These are phyloP conservation scores for Thamnaconus septentrionalis DNA, from an alignment of 2,113 vertebrate genomes.

Conservation along the genomic window DNA sequence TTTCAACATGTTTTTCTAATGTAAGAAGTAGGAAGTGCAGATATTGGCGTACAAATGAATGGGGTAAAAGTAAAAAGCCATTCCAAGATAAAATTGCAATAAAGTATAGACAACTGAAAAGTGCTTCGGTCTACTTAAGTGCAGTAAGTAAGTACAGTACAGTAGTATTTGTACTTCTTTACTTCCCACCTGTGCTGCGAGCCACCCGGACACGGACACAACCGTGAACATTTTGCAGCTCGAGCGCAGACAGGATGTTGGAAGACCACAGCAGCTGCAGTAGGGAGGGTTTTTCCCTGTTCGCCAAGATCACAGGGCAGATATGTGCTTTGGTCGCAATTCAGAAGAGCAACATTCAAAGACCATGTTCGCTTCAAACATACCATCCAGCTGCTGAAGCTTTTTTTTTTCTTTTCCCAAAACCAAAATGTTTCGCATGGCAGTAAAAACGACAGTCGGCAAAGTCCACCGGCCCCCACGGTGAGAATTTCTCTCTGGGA, in stretches of 20 bases:
- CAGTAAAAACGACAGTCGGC: not conserved
- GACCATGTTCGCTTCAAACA: not conserved
- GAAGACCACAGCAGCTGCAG: not conserved
- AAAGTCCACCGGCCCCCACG: conserved; percentile 3
- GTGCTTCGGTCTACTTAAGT: too few species aligned
- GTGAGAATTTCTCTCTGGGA: conserved; percentile 12
- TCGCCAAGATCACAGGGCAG: not conserved
- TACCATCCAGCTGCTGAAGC: not conserved
- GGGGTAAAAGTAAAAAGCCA: too few species aligned
- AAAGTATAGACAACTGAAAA: too few species aligned
- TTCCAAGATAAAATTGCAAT: too few species aligned
- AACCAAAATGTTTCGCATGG: not conserved
- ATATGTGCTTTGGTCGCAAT: not conserved
- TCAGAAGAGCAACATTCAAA: not conserved
- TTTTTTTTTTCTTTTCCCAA: not conserved
- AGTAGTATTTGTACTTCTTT: too few species aligned
- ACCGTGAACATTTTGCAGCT: not conserved
- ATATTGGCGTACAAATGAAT: too few species aligned
- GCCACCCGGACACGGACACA: too few species aligned
- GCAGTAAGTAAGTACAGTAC: too few species aligned
- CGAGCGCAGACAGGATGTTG: not conserved
- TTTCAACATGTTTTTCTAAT: too few species aligned
- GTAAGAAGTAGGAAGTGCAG: too few species aligned
- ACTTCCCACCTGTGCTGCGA: too few species aligned
- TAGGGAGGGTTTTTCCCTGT: not conserved